Conservation (phyloP, 2,888 invertebrate species). For the Oligia latruncula region DNA sequence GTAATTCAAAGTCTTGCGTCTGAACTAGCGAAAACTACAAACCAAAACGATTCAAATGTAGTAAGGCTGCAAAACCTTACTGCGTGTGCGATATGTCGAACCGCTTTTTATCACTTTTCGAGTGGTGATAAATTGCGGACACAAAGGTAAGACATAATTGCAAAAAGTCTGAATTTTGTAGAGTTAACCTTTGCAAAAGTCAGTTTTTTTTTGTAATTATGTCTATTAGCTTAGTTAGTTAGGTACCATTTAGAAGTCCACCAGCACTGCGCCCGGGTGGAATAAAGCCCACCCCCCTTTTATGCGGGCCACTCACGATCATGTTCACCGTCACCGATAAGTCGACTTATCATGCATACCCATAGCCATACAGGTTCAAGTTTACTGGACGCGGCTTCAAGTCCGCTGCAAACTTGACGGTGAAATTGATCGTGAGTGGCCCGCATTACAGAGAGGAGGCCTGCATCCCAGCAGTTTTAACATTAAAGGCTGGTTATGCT, state of each 20-base stretch:
- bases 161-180: not conserved
- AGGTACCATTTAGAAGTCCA: not conserved
- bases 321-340: too few species aligned
- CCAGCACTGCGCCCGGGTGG: too few species aligned
- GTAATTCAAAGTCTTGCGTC: not conserved
- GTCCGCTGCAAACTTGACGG: too few species aligned
- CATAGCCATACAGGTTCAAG: too few species aligned
- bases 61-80: not conserved
- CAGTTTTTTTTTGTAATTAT: too few species aligned
- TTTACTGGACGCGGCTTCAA: too few species aligned
- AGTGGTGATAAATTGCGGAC: constrained; percentile 1
- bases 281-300: not conserved
- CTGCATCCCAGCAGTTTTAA: not conserved
- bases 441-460: not conserved
- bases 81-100: constrained; percentile 2
- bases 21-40: constrained; percentile 8
- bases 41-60: constrained; percentile 9
- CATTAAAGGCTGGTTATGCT: not conserved
- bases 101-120: constrained; percentile 2
- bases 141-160: not conserved
- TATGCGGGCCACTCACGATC: too few species aligned
- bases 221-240: too few species aligned
- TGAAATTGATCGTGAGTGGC: too few species aligned
- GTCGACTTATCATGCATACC: too few species aligned
- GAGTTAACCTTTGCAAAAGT: too few species aligned